Percentiles rank a stretch among this genome's conserved stretches.
phyloP scores from a whole-genome alignment of 2,888 invertebrate species.

The Teleogryllus oceanicus region DNA sequence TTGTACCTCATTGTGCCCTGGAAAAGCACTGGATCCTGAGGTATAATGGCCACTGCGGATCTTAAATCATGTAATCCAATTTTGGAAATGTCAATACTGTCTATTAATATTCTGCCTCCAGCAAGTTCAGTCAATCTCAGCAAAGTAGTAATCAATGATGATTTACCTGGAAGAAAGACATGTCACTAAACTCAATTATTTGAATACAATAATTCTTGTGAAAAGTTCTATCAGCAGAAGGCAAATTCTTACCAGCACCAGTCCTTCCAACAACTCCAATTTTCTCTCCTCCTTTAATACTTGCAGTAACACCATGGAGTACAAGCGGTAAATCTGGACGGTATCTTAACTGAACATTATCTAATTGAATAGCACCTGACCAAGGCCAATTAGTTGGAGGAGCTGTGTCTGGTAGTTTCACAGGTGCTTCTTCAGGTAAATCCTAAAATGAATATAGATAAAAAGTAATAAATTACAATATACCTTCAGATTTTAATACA shows the following conservation, averaged over 20 bases:
- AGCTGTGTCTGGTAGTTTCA: slow-evolving; percentile 42
- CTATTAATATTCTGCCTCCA: slow-evolving; percentile 41
- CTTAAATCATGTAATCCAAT: slow-evolving; percentile 41
- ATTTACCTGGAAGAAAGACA: slow-evolving; percentile 39
- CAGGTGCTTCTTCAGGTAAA: slow-evolving; percentile 41
- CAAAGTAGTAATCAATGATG: slow-evolving; percentile 41
- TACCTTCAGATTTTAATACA: too few species aligned
- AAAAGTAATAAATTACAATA: neutral
- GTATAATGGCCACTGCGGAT: slow-evolving; percentile 43
- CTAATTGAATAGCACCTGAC: slow-evolving; percentile 46
- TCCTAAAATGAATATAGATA: slow-evolving; percentile 24
- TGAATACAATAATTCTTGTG: too few species aligned
- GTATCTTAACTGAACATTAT: slow-evolving; percentile 47
- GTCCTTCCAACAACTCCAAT: slow-evolving; percentile 56
- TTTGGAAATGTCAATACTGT: slow-evolving; percentile 41
- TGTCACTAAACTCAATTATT: neutral
- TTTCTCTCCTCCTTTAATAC: slow-evolving; percentile 50
- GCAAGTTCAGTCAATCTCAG: slow-evolving; percentile 41
- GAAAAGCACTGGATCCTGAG: slow-evolving; percentile 45
- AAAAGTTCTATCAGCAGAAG: too few species aligned
- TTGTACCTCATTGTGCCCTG: slow-evolving; percentile 44
- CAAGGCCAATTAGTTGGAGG: slow-evolving; percentile 47
- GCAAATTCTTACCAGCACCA: slow-evolving; percentile 49
- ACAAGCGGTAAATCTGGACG: slow-evolving; percentile 47
- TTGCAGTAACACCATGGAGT: slow-evolving; percentile 49